Evolutionary conservation across 2,113 vertebrate species (phyloP).

Genomic region (Herpailurus yagouaroundi): DNA sequence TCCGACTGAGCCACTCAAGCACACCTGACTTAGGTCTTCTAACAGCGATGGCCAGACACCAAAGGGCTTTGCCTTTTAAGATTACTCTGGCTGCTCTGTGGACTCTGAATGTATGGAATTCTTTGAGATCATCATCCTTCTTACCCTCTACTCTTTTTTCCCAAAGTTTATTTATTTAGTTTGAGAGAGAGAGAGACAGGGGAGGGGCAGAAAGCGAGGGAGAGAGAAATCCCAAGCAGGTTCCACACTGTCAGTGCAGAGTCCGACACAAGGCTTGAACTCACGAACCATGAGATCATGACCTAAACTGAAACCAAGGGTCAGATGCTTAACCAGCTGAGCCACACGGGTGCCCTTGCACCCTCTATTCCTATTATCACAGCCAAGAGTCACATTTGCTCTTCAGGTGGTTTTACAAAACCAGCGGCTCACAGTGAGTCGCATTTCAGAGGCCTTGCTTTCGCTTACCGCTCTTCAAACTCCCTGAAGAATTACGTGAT

Average conservation of each 20-base stretch:
- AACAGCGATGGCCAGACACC: neutral
- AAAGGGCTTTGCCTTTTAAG: neutral
- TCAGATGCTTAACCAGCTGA: too few relatives aligned
- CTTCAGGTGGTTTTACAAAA: neutral
- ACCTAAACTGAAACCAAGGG: too few relatives aligned
- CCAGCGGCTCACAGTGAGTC: neutral
- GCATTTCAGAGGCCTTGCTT: neutral
- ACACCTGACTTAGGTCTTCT: neutral
- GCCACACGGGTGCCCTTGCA: too few relatives aligned
- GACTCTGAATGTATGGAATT: neutral
- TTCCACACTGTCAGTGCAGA: too few relatives aligned
- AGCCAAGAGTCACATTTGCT: neutral
- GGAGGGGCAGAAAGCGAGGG: too few relatives aligned
- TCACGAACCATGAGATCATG: too few relatives aligned
- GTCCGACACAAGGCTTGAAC: too few relatives aligned
- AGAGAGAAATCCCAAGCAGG: too few relatives aligned
- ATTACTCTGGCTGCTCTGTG: neutral
- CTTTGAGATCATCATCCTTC: neutral
- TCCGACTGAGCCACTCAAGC: too few relatives aligned
- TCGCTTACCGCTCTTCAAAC: neutral
- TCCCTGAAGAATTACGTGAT: slow-evolving; percentile 19
- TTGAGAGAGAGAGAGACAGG: too few relatives aligned
- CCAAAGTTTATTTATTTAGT: too few relatives aligned
- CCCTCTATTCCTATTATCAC: neutral
- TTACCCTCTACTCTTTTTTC: neutral